These are phyloP conservation scores for Plutella xylostella DNA, from an alignment of 2,888 invertebrate species.

Conservation along the genomic window DNA sequence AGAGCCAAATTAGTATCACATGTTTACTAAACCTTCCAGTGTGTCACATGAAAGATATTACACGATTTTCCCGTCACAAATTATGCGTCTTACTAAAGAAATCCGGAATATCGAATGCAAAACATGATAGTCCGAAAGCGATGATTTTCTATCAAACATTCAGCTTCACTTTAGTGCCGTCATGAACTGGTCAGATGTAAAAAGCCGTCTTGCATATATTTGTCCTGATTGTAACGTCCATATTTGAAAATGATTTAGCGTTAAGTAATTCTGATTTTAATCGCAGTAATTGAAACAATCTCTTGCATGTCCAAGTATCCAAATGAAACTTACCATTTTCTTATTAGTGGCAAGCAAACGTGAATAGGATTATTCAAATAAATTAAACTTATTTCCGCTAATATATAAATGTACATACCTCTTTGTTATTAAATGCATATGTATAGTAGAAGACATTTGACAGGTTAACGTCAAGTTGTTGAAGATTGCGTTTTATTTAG, in stretches of 20 bases:
- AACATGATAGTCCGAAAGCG: too few species aligned
- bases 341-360: conserved; percentile 1
- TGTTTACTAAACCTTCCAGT: too few species aligned
- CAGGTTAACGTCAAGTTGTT: conserved; percentile 53
- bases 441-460: conserved; percentile 25
- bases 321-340: conserved; percentile 7
- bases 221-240: conserved; percentile 66
- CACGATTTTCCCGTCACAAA: too few species aligned
- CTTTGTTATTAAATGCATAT: conserved; percentile 23
- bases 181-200: conserved; percentile 39
- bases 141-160: too few species aligned
- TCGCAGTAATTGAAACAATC: conserved; percentile 28
- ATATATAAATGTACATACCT: conserved; percentile 36
- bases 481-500: conserved; percentile 42
- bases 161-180: too few species aligned
- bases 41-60: too few species aligned
- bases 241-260: conserved; percentile 63
- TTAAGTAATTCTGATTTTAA: conserved; percentile 55
- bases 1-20: too few species aligned
- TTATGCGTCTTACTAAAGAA: too few species aligned
- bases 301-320: conserved; percentile 30
- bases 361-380: not conserved
- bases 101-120: too few species aligned
- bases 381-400: conserved; percentile 26
- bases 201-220: conserved; percentile 57